phyloP scores from a whole-genome alignment of 2,888 invertebrate species.

The Tetranychus truncatus region DNA sequence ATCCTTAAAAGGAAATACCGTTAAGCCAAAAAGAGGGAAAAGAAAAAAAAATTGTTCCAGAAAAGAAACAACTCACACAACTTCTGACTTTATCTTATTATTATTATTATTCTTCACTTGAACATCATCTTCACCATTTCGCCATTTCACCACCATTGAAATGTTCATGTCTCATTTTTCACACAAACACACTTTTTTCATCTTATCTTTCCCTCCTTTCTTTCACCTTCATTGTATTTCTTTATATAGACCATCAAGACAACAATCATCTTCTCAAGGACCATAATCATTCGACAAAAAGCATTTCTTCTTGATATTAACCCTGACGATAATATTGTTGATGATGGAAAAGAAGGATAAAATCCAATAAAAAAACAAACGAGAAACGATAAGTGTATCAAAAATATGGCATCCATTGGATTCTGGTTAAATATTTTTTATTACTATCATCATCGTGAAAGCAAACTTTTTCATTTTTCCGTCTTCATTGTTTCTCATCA shows the following conservation, averaged over 20 bases:
- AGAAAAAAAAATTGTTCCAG: background rate
- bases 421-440: too few species aligned
- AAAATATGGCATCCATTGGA: too few species aligned
- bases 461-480: too few species aligned
- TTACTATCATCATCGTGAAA: too few species aligned
- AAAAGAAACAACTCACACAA: background rate
- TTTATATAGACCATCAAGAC: background rate
- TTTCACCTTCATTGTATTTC: background rate
- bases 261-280: background rate
- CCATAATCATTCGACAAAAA: conserved; percentile 1
- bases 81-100: background rate
- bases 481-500: too few species aligned
- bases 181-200: background rate
- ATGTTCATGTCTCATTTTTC: background rate
- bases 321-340: too few species aligned
- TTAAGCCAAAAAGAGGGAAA: background rate
- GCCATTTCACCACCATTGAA: background rate
- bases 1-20: background rate
- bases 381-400: too few species aligned
- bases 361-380: too few species aligned
- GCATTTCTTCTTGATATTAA: background rate
- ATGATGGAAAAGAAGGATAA: too few species aligned
- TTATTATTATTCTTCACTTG: too few species aligned
- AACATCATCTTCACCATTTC: background rate
- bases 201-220: background rate